Evolutionary conservation across 2,888 invertebrate species (phyloP).

Genomic region (Drosophila tanythrix): DNA sequence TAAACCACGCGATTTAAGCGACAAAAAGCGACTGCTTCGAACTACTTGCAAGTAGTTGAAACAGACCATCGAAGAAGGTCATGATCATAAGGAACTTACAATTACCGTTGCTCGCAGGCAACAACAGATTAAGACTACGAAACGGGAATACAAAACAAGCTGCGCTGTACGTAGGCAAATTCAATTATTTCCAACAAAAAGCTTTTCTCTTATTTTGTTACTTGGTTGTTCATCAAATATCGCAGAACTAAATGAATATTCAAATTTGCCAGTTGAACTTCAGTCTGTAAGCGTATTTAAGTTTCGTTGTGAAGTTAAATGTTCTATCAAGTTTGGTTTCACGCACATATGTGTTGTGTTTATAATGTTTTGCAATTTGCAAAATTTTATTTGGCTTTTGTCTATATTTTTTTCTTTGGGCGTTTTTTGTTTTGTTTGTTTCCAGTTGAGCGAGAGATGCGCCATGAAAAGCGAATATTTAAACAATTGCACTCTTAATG

Average conservation of each 20-base stretch:
- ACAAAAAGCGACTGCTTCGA: too few relatives aligned
- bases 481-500: constrained; percentile 70
- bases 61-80: too few relatives aligned
- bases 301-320: not conserved
- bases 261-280: not conserved
- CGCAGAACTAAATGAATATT: not conserved
- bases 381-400: constrained; percentile 20
- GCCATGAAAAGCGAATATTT: constrained; percentile 47
- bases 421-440: constrained; percentile 5
- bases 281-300: not conserved
- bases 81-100: too few relatives aligned
- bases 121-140: too few relatives aligned
- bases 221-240: too few relatives aligned
- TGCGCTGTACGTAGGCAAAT: too few relatives aligned
- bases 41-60: too few relatives aligned
- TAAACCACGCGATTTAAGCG: too few relatives aligned
- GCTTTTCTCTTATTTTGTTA: not conserved
- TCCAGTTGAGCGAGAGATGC: constrained; percentile 8
- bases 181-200: not conserved
- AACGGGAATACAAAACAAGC: too few relatives aligned
- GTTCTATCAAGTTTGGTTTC: not conserved
- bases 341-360: constrained; percentile 10
- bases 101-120: too few relatives aligned
- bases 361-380: constrained; percentile 40
- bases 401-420: not conserved